These are phyloP conservation scores for Melieria omissa DNA, from an alignment of 2,888 invertebrate genomes.

Conservation along the genomic window DNA sequence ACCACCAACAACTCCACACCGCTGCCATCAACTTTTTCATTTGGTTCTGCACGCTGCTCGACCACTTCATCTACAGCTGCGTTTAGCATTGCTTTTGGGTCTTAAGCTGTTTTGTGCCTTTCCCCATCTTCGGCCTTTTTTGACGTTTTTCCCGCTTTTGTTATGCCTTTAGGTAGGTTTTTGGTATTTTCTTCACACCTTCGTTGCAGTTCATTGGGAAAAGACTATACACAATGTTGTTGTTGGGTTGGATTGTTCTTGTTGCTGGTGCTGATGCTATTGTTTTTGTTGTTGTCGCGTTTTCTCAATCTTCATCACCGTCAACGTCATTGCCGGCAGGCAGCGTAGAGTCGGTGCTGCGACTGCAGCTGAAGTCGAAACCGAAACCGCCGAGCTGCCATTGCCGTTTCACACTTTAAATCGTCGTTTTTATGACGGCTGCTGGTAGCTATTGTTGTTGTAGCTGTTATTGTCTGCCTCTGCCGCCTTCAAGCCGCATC, in stretches of 20 bases:
- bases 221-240: conserved; percentile 16
- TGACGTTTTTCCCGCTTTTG: no score
- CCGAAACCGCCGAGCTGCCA: conserved; percentile 5
- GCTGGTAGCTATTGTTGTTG: conserved; percentile 5
- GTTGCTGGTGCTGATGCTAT: conserved; percentile 17
- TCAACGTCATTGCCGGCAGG: background rate
- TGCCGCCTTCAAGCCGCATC: background rate
- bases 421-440: conserved; percentile 10
- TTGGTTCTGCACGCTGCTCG: no score
- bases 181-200: conserved; percentile 44
- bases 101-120: no score
- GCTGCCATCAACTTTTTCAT: no score
- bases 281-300: conserved; percentile 25
- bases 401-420: conserved; percentile 31
- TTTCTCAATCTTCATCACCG: conserved; percentile 33
- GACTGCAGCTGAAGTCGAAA: background rate
- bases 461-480: background rate
- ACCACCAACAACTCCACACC: no score
- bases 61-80: no score
- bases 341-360: background rate
- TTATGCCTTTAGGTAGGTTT: background rate
- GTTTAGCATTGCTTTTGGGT: no score
- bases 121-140: no score
- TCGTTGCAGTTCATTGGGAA: conserved; percentile 29
- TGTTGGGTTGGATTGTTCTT: background rate